Percentiles rank a stretch among this genome's conserved stretches.
Evolutionary conservation across 2,113 vertebrate species (phyloP).

Genomic region (Penelope pileata): DNA sequence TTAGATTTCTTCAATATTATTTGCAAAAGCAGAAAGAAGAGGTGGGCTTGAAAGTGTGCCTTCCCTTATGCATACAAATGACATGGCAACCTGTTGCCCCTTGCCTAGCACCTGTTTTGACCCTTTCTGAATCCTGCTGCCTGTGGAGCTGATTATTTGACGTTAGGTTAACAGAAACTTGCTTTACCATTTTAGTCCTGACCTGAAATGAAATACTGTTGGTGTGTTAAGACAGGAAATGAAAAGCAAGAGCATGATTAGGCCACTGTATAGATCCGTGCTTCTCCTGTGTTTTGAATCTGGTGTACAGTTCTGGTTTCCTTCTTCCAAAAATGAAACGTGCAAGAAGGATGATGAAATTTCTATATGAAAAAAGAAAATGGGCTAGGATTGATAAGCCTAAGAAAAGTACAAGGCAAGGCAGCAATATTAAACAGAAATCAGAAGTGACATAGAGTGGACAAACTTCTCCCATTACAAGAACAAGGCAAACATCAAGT

Average conservation of each 20-base stretch:
- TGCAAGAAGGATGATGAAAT: background rate
- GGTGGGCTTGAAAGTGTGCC: background rate
- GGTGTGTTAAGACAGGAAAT: background rate
- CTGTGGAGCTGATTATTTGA: background rate
- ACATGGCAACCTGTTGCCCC: background rate
- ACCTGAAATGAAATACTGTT: background rate
- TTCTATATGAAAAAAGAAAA: background rate
- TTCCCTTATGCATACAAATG: background rate
- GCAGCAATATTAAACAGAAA: background rate
- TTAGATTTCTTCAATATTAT: background rate
- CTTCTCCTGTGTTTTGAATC: background rate
- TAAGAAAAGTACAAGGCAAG: background rate
- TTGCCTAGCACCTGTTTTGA: background rate
- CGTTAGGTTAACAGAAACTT: background rate
- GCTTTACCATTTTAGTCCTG: background rate
- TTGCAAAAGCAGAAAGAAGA: background rate
- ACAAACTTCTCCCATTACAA: background rate
- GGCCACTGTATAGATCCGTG: background rate
- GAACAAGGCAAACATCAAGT: slow-evolving; percentile 5
- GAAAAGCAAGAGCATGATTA: background rate
- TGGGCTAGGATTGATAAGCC: background rate
- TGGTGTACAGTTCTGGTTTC: background rate
- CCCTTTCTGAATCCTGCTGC: background rate
- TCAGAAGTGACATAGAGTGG: background rate
- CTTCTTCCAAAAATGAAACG: slow-evolving; percentile 1